These are phyloP conservation scores for Corvus cornix DNA, from an alignment of 2,113 vertebrate genomes.

Conservation along the genomic window DNA sequence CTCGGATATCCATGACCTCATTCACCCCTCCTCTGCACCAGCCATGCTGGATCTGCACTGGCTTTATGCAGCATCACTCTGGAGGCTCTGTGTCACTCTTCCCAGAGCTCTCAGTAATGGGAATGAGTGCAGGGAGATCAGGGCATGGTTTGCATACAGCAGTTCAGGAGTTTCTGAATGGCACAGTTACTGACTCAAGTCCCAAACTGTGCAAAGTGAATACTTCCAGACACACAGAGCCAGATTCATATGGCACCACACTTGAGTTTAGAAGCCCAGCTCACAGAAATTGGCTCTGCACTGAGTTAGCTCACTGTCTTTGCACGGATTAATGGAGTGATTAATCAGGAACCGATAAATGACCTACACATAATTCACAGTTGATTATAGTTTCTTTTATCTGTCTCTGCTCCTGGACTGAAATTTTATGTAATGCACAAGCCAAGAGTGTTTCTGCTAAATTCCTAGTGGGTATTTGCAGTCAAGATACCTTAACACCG, in stretches of 20 bases:
- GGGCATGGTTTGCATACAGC: background rate
- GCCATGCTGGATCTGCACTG: background rate
- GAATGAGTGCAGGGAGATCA: background rate
- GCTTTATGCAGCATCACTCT: background rate
- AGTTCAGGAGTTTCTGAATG: background rate
- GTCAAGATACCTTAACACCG: background rate
- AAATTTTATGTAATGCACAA: conserved; percentile 23
- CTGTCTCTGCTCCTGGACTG: background rate
- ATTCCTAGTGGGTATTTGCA: conserved; percentile 1
- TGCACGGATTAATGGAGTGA: conserved; percentile 7
- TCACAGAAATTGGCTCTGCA: background rate
- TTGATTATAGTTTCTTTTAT: conserved; percentile 48
- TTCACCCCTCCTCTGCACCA: background rate
- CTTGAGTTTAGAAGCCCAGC: background rate
- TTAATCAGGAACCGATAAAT: conserved; percentile 46
- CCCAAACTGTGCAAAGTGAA: background rate
- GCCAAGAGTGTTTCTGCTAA: conserved; percentile 2
- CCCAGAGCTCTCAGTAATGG: background rate
- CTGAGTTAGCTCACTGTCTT: background rate
- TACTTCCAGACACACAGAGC: background rate
- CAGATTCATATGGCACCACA: background rate
- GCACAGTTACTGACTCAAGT: background rate
- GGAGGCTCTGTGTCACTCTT: background rate
- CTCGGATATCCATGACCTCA: background rate
- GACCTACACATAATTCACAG: conserved; percentile 36